These are phyloP conservation scores for Platyscapa corneri DNA, from an alignment of 1,140 invertebrate genomes.

Conservation along the genomic window DNA sequence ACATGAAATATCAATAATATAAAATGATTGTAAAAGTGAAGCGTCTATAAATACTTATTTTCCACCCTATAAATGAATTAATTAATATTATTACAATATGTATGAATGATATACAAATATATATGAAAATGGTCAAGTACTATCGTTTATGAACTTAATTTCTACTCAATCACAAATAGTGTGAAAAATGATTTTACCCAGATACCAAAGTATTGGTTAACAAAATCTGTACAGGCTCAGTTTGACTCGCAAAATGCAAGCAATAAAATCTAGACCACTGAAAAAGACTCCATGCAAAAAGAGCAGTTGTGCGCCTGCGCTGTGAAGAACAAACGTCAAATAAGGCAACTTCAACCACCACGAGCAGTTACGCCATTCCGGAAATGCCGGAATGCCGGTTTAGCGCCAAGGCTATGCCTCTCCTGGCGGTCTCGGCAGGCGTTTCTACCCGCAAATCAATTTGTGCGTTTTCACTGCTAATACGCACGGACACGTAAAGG, in stretches of 20 bases:
- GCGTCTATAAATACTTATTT: neutral
- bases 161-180: neutral
- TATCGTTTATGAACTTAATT: neutral
- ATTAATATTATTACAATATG: too few species aligned
- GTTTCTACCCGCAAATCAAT: constrained; percentile 64
- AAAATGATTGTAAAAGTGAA: too few species aligned
- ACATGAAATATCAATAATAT: too few species aligned
- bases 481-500: neutral
- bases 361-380: constrained; percentile 62
- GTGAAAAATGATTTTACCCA: neutral
- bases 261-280: neutral
- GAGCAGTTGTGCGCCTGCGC: neutral
- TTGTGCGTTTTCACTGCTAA: constrained; percentile 51
- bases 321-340: neutral
- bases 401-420: constrained; percentile 57
- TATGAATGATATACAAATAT: too few species aligned
- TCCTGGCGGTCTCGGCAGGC: neutral
- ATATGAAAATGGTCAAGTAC: neutral
- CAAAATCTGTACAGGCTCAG: neutral
- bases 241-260: neutral
- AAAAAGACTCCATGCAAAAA: neutral
- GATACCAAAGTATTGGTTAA: neutral
- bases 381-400: constrained; percentile 65
- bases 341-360: neutral
- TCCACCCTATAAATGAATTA: neutral